Evolutionary conservation across 2,113 vertebrate species (phyloP), one percentile per base, ranked within the genome.

Genomic region (Alligator sinensis): DNA sequence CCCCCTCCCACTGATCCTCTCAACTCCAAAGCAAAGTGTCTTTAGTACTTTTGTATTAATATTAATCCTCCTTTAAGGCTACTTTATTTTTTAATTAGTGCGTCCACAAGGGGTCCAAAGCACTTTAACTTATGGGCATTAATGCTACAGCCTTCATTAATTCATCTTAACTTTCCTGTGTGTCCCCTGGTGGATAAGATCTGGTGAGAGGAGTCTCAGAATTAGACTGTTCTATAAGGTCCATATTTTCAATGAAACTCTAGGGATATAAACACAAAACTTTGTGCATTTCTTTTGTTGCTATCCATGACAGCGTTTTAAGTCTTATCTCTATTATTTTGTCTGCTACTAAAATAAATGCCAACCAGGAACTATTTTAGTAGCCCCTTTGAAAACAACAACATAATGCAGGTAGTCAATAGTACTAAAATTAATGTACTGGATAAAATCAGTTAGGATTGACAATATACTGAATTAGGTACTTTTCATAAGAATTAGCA

Each of bases 151-250:
- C 5, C 66, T 85, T 68, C 55, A 30, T 47, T 25, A 86, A 82
- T 80, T 27, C 28, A 74, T 15, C 61, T 47, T 0, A 61, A 86
- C 11, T 25, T 80, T 21, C 10, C 13, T 30, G 12, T 88, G n/a
- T 59, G 54, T 4, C 59, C 77, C 55, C 79, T 82, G 9, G 15
- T 38, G 82, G 24, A 34, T 6, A 7, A 84, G 13, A 27, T 58
- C 58, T 15, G 58, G 38, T 61, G 82, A 87, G 25, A 77, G 62
- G 17, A 74, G 15, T 75, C 61, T 9, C 83, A n/a, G 13, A 57
- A 16, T 25, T 86, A 78, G 19, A 47, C 1, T 17, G 3, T 22
- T 0, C 74, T 55, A n/a, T 0, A 1, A 59, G 21, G 61, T 27
- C 66, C 17, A 2, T 25, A 8, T 21, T 57, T 47, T 15, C 68